Evolutionary conservation across 2,888 invertebrate species (phyloP).

Genomic region (Lingula anatina): DNA sequence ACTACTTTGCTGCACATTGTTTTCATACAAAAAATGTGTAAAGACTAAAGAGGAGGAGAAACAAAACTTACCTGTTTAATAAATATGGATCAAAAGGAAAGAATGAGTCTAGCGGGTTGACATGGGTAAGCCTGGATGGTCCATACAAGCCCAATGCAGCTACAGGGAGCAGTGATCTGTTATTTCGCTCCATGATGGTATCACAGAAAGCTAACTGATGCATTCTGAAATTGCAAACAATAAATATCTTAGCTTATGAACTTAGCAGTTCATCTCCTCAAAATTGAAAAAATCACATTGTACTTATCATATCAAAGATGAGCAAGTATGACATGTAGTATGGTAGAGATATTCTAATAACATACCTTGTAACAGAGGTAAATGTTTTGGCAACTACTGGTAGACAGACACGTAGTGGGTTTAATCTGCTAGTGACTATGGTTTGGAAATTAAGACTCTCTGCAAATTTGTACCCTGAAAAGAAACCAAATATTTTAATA

Average conservation of each 20-base stretch:
- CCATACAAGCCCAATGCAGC: slow-evolving; percentile 57
- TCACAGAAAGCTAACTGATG: slow-evolving; percentile 91
- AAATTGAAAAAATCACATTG: too few relatives aligned
- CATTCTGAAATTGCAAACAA: slow-evolving; percentile 46
- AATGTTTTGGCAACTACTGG: slow-evolving; percentile 50
- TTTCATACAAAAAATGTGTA: too few relatives aligned
- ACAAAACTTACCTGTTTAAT: slow-evolving; percentile 59
- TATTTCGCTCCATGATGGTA: slow-evolving; percentile 80
- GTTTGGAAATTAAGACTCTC: slow-evolving; percentile 78
- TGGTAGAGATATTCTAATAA: too few relatives aligned
- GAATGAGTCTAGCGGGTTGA: slow-evolving; percentile 62
- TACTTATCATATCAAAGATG: too few relatives aligned
- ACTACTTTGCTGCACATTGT: too few relatives aligned
- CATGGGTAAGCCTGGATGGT: slow-evolving; percentile 22
- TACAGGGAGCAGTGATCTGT: slow-evolving; percentile 39
- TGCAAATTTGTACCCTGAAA: slow-evolving; percentile 72
- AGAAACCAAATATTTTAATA: too few relatives aligned
- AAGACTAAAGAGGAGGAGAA: too few relatives aligned
- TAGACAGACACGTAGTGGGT: slow-evolving; percentile 78
- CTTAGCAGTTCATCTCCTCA: too few relatives aligned
- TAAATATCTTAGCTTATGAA: too few relatives aligned
- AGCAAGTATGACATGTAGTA: too few relatives aligned
- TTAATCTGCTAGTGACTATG: slow-evolving; percentile 78
- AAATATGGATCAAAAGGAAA: slow-evolving; percentile 90
- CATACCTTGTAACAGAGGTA: slow-evolving; percentile 50